phyloP scores from a whole-genome alignment of 2,797 vertebrate species.

The Stomatorhinus walkeri region DNA sequence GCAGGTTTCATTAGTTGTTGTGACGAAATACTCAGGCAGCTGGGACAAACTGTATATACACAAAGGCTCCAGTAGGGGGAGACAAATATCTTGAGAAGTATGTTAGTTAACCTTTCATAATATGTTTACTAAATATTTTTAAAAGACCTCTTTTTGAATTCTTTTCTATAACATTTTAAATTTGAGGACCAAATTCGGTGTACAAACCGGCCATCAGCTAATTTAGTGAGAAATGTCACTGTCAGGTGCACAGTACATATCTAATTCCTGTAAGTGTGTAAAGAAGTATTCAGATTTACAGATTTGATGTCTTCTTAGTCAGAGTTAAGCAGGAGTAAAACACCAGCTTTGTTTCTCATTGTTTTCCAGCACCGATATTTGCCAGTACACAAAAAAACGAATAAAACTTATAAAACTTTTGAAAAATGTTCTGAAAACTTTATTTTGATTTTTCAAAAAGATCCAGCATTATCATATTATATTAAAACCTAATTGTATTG shows the following conservation, averaged over 20 bases:
- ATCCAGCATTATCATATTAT: conserved; percentile 38
- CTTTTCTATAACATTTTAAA: neutral
- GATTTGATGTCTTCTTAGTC: neutral
- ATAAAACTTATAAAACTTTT: neutral
- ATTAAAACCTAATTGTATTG: conserved; percentile 45
- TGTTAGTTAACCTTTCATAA: neutral
- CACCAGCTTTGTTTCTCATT: neutral
- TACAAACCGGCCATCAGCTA: neutral
- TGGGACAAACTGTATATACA: conserved; percentile 12
- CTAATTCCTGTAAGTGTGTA: neutral
- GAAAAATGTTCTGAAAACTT: conserved; percentile 48
- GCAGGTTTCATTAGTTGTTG: conserved; percentile 2
- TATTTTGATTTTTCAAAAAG: conserved; percentile 52
- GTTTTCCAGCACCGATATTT: neutral
- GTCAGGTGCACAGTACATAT: neutral
- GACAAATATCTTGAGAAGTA: neutral
- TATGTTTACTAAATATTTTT: neutral
- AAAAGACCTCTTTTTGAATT: neutral
- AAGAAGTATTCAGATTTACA: neutral
- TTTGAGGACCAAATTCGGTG: neutral
- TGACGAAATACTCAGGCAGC: neutral
- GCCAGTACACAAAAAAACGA: neutral
- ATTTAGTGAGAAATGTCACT: neutral
- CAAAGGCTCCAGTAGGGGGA: neutral
- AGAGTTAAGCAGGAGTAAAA: neutral